Percentiles rank a stretch among this genome's conserved stretches.
Conservation (phyloP, 2,888 invertebrate genomes). For the Taphrorychus bicolor region DNA sequence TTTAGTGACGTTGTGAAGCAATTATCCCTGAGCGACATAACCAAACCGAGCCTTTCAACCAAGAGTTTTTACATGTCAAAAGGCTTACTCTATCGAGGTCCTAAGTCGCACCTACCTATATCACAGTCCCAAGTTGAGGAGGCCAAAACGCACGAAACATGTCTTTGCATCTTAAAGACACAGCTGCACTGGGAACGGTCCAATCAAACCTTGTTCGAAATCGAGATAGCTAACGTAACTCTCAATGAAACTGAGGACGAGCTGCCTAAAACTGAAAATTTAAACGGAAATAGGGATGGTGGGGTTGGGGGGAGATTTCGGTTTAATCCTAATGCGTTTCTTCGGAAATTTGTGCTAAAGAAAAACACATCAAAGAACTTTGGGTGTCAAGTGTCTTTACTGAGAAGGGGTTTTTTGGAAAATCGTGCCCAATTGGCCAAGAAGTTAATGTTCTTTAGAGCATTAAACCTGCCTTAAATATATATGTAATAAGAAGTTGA, state of each 20-base stretch:
- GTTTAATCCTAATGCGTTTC: slow-evolving; percentile 4
- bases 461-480: neutral
- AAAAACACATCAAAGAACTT: slow-evolving; percentile 26
- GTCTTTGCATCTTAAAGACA: slow-evolving; percentile 2
- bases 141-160: neutral
- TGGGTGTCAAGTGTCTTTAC: slow-evolving; percentile 13
- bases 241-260: slow-evolving; percentile 12
- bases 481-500: too few species aligned
- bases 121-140: slow-evolving; percentile 5
- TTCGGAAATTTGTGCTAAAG: slow-evolving; percentile 15
- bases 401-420: neutral
- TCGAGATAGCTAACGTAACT: slow-evolving; percentile 19
- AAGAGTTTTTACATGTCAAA: too few species aligned
- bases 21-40: slow-evolving; percentile 5
- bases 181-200: slow-evolving; percentile 10
- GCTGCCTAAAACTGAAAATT: neutral
- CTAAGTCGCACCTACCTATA: too few species aligned
- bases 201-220: slow-evolving; percentile 15
- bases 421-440: slow-evolving; percentile 12
- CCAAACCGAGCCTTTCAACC: neutral
- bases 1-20: slow-evolving; percentile 7
- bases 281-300: too few species aligned
- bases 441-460: slow-evolving; percentile 1
- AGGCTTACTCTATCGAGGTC: too few species aligned
- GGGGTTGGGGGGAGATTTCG: neutral